Base-by-base conservation (phyloP, 1,140 invertebrate genomes). In the Leptopilina clavipes region DNA sequence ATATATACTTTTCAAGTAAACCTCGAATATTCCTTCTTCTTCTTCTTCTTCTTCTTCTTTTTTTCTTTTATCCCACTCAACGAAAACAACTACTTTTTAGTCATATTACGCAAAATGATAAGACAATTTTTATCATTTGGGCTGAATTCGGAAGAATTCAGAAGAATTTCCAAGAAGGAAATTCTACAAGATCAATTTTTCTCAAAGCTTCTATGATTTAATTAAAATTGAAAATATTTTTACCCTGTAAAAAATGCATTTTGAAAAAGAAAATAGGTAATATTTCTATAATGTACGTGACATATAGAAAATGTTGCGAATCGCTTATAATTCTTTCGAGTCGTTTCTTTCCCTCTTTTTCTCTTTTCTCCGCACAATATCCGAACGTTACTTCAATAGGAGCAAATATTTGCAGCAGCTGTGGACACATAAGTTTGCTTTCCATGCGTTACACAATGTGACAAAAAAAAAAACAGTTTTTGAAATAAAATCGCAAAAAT, bases 31-130 rank as follows among this genome's bases (percentile, higher is more conserved):
- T 65, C 25, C 37, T 1, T 40, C 7, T 31, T 11, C 25, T 65
- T 65, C n/a, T n/a, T n/a, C n/a, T n/a, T n/a, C n/a, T n/a, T n/a
- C n/a, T n/a, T n/a, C n/a, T n/a, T n/a, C n/a, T n/a, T n/a, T n/a
- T 65, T 65, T 59, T 3, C 56, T 12, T 12, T 59, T 14, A 31
- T n/a, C 7, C 12, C 59, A 65, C 22, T 31, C 59, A 40, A n/a
- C 5, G 56, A 65, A 65, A 65, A 37, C 59, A 65, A 65, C 45
- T 52, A 17, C 12, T 52, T 52, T 52, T 52, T 52, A 52, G n/a
- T 52, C 48, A 17, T 52, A 52, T 52, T 52, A 48, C 3, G n/a
- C n/a, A n/a, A n/a, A n/a, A 17, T 14, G 37, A 40, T 40, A 40
- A 40, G 37, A 5, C 9, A 9, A 40, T 40, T 40, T 9, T 40